Evolutionary conservation across 2,797 vertebrate species (phyloP), one percentile per base, ranked within the genome.

Genomic region (Pipistrellus kuhlii): DNA sequence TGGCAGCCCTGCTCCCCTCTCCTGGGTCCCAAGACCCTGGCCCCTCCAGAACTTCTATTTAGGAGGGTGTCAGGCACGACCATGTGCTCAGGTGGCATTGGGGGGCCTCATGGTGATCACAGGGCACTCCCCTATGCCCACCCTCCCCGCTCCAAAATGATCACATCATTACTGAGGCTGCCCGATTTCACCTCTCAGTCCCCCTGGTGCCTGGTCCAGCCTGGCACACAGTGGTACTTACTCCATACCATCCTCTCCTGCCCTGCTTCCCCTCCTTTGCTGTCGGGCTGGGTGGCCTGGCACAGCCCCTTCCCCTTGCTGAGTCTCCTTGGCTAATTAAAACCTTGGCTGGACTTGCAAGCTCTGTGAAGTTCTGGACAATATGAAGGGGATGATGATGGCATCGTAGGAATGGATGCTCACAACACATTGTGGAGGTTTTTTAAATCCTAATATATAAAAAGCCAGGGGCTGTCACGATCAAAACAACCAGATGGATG

Each of bases 171-270:
- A 2, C 17, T 2, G 11, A 0, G 17, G 41, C 35, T 35, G 35
- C 76, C 15, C 30, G 35, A 21, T 46, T 20, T 8, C 35, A 66
- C 8, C 1, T 32, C 14, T 20, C 27, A 18, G 32, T 15, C 53
- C 25, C 1, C 25, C 53, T 20, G 25, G n/a, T 13, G 2, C 73
- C 25, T 0, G 0, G 25, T 14, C 3, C 14, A 23, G 32, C 35
- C 46, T 23, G 27, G 27, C 32, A 25, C 32, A 51, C 11, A 2
- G 41, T 10, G 62, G 23, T 3, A 5, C 44, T 66, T 3, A 20
- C 85, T 17, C 25, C 57, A 38, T 10, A 13, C 0, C 25, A 8
- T 13, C 46, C 23, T 11, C 38, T 35, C 48, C 23, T 48, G 41
- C 59, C 18, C 57, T 8, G 18, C 46, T 25, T 5, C 11, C 14